Percentiles rank a stretch among this genome's conserved stretches.
These are phyloP conservation scores for Drosophila novamexicana DNA, from an alignment of 1,140 invertebrate species.

Conservation along the genomic window DNA sequence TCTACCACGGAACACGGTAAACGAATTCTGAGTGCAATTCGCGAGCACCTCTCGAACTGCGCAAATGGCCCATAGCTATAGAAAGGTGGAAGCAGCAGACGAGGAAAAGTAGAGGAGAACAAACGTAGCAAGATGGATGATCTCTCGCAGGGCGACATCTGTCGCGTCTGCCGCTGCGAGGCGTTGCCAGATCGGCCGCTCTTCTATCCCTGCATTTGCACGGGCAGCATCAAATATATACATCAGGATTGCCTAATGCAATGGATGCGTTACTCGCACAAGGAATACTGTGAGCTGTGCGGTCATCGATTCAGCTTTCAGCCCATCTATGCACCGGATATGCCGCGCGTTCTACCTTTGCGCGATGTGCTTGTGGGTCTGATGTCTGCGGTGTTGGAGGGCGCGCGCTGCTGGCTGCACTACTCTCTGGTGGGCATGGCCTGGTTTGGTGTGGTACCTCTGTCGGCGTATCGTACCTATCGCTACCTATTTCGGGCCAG, in stretches of 20 bases:
- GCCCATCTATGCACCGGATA: constrained; percentile 99
- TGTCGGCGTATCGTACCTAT: constrained; percentile 98
- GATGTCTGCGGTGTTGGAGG: constrained; percentile 94
- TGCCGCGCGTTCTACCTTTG: constrained; percentile 97
- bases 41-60: constrained; percentile 41
- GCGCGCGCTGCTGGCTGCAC: constrained; percentile 97
- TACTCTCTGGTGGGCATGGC: constrained; percentile 97
- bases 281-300: constrained; percentile 99
- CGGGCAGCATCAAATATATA: constrained; percentile 99
- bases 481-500: constrained; percentile 95
- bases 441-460: constrained; percentile 98
- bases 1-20: background rate
- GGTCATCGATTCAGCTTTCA: constrained; percentile 99
- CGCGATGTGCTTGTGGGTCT: constrained; percentile 92
- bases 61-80: constrained; percentile 57
- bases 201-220: constrained; percentile 99
- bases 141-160: constrained; percentile 87
- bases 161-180: constrained; percentile 98
- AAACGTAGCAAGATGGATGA: constrained; percentile 67
- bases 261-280: constrained; percentile 97
- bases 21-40: constrained; percentile 21
- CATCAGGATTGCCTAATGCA: constrained; percentile 96
- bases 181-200: constrained; percentile 91
- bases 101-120: constrained; percentile 26
- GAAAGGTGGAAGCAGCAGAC: constrained; percentile 29